Percentiles rank a stretch among this genome's conserved stretches.
These are phyloP conservation scores for Clistopyga incitator DNA, from an alignment of 2,888 invertebrate genomes.

Conservation along the genomic window DNA sequence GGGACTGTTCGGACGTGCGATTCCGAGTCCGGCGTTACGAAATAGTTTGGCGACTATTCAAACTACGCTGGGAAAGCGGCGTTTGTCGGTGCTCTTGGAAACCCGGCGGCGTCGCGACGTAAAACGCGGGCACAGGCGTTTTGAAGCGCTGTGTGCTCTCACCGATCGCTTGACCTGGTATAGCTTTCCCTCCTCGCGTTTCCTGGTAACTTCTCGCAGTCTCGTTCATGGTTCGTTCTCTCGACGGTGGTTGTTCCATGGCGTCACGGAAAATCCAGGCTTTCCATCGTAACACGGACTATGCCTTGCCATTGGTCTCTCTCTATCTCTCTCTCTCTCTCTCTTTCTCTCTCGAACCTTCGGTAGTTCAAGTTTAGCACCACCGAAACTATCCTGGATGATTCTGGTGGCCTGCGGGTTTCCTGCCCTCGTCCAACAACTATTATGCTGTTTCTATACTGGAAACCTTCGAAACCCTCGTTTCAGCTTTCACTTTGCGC, in stretches of 20 bases:
- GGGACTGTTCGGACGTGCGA: slow-evolving; percentile 49
- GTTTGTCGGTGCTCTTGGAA: slow-evolving; percentile 19
- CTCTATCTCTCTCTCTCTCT: background rate
- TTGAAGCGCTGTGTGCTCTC: slow-evolving; percentile 28
- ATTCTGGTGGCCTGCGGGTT: slow-evolving; percentile 31
- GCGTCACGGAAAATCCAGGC: slow-evolving; percentile 3
- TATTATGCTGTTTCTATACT: slow-evolving; percentile 51
- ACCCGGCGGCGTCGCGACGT: slow-evolving; percentile 36
- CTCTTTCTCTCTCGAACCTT: background rate
- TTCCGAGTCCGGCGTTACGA: slow-evolving; percentile 60
- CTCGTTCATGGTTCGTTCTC: slow-evolving; percentile 11
- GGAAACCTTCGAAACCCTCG: slow-evolving; percentile 6
- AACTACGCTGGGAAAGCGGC: slow-evolving; percentile 64
- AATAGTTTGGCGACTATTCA: slow-evolving; percentile 75
- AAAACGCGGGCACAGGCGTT: slow-evolving; percentile 45
- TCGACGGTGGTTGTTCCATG: background rate
- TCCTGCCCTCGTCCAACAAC: slow-evolving; percentile 30
- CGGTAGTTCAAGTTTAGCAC: slow-evolving; percentile 47
- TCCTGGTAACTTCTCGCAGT: slow-evolving; percentile 35
- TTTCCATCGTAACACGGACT: slow-evolving; percentile 27
- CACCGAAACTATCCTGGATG: slow-evolving; percentile 58
- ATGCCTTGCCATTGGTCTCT: slow-evolving; percentile 6
- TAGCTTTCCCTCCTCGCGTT: slow-evolving; percentile 23
- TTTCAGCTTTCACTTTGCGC: slow-evolving; percentile 30
- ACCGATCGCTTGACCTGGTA: slow-evolving; percentile 24